phyloP scores from a whole-genome alignment of 2,797 vertebrate species.

The Helostoma temminkii region DNA sequence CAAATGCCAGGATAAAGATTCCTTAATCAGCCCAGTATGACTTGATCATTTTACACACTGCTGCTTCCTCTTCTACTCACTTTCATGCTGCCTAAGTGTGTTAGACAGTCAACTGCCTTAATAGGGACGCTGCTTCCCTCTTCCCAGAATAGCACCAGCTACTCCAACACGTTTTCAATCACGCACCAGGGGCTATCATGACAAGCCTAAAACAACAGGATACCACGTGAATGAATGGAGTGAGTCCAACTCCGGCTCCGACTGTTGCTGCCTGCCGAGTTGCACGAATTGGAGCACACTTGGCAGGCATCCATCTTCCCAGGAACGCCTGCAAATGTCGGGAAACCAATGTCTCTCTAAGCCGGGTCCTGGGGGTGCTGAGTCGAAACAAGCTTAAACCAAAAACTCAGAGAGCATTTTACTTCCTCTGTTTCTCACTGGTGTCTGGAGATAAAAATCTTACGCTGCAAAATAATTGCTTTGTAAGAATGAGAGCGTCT shows the following conservation, averaged over 20 bases:
- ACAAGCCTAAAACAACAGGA: slow-evolving; percentile 74
- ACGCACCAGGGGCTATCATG: slow-evolving; percentile 65
- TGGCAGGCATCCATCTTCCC: slow-evolving; percentile 57
- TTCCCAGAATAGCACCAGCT: slow-evolving; percentile 60
- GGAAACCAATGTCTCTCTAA: slow-evolving; percentile 45
- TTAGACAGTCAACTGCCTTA: slow-evolving; percentile 55
- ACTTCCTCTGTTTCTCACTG: slow-evolving; percentile 8
- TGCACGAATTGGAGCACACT: slow-evolving; percentile 33
- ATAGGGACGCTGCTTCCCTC: slow-evolving; percentile 42
- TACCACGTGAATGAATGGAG: slow-evolving; percentile 70
- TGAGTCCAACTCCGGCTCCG: slow-evolving; percentile 43
- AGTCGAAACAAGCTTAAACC: slow-evolving; percentile 41
- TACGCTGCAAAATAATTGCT: slow-evolving; percentile 20
- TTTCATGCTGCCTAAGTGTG: slow-evolving; percentile 26
- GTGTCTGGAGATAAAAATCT: slow-evolving; percentile 43
- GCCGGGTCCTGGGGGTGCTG: slow-evolving; percentile 29
- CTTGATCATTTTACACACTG: slow-evolving; percentile 35
- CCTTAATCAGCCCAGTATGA: slow-evolving; percentile 17
- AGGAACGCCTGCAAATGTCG: slow-evolving; percentile 40
- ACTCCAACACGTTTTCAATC: slow-evolving; percentile 71
- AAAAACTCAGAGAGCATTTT: slow-evolving; percentile 49
- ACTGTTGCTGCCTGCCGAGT: slow-evolving; percentile 46
- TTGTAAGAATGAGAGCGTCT: background rate
- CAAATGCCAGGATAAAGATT: slow-evolving; percentile 8
- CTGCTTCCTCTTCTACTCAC: slow-evolving; percentile 46